These are phyloP conservation scores for Wiebesia pumilae DNA, from an alignment of 1,140 invertebrate genomes.

Conservation along the genomic window DNA sequence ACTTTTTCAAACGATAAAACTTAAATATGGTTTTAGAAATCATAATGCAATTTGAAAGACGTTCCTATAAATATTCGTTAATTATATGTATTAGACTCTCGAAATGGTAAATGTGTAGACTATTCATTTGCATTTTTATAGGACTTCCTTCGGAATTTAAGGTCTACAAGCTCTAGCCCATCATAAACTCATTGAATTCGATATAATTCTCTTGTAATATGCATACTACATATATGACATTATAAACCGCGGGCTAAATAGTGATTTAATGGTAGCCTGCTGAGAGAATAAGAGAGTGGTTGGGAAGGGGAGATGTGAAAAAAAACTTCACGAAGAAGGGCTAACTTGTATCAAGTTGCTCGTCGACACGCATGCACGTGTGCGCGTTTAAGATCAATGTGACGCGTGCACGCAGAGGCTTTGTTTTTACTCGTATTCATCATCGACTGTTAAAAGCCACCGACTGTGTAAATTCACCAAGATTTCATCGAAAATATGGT, in stretches of 20 bases:
- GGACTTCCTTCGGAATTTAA: neutral
- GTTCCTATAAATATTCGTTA: neutral
- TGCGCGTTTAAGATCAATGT: conserved; percentile 62
- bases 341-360: conserved; percentile 49
- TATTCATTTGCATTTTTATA: neutral
- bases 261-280: conserved; percentile 45
- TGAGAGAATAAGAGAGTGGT: conserved; percentile 8
- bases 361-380: conserved; percentile 57
- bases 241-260: conserved; percentile 43
- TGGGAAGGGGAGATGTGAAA: neutral
- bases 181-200: neutral
- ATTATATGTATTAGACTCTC: neutral
- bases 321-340: conserved; percentile 15
- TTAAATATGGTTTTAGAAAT: neutral
- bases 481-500: neutral
- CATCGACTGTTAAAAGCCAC: conserved; percentile 44
- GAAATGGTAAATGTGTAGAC: neutral
- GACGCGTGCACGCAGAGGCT: conserved; percentile 59
- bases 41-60: neutral
- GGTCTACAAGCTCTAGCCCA: neutral
- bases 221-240: conserved; percentile 2
- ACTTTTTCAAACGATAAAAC: too few species aligned
- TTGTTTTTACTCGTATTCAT: conserved; percentile 53
- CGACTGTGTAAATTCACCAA: conserved; percentile 29
- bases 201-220: neutral